These are phyloP conservation scores for Eurytoma adleriae DNA, from an alignment of 2,888 invertebrate genomes.

Conservation along the genomic window DNA sequence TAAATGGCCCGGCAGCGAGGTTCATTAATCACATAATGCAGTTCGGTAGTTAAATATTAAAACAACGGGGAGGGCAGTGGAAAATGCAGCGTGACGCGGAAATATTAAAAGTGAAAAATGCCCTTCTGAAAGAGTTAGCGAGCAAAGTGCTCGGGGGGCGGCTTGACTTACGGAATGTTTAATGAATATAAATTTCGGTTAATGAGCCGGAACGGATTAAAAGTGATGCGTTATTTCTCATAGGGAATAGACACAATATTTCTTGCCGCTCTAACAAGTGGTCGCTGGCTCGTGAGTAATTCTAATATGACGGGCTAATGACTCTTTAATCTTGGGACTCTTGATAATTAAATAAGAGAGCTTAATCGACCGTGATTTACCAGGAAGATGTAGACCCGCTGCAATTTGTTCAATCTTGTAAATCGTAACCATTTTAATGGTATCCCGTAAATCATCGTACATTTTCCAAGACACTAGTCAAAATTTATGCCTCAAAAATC, in stretches of 20 bases:
- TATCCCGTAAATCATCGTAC: too few relatives aligned
- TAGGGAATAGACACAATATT: slow-evolving; percentile 17
- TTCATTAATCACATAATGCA: too few relatives aligned
- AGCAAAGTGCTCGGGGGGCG: background rate
- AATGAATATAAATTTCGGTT: slow-evolving; percentile 32
- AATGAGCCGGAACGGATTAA: background rate
- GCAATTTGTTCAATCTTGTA: background rate
- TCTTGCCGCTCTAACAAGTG: slow-evolving; percentile 50
- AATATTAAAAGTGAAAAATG: background rate
- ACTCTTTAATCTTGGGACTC: slow-evolving; percentile 24
- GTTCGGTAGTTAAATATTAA: too few relatives aligned
- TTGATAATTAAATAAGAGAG: slow-evolving; percentile 31
- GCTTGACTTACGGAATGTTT: slow-evolving; percentile 5
- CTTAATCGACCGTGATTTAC: slow-evolving; percentile 18
- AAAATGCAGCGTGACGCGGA: background rate
- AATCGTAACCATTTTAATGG: background rate
- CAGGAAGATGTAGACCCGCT: background rate
- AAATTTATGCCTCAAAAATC: too few relatives aligned
- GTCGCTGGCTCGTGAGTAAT: background rate
- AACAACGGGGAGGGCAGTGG: too few relatives aligned
- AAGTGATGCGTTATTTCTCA: slow-evolving; percentile 15
- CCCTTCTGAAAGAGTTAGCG: background rate
- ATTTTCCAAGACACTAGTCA: too few relatives aligned
- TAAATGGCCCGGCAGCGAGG: too few relatives aligned
- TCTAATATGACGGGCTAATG: slow-evolving; percentile 44